Evolutionary conservation across 2,113 vertebrate species (phyloP).

Genomic region (Eidolon helvum): DNA sequence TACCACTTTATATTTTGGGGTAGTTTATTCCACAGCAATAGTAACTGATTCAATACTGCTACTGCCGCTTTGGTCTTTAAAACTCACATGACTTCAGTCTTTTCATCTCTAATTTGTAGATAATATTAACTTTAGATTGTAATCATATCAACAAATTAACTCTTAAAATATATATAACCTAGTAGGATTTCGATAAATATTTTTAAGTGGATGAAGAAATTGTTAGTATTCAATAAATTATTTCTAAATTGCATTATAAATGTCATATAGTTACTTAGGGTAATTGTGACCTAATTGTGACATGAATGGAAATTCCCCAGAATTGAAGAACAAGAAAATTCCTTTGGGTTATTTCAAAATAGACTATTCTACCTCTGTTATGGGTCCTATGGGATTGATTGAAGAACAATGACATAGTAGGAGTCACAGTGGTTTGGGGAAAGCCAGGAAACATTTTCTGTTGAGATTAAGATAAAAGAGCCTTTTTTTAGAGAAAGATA

Average conservation of each 20-base stretch:
- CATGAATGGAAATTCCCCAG: no score
- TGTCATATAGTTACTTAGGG: background rate
- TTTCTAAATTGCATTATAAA: background rate
- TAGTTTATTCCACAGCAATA: background rate
- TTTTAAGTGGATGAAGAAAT: background rate
- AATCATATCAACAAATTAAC: background rate
- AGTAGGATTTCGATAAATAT: background rate
- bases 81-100: background rate
- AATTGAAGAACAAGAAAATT: slow-evolving; percentile 27
- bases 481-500: slow-evolving; percentile 55
- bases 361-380: slow-evolving; percentile 51
- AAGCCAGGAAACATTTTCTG: slow-evolving; percentile 60
- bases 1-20: background rate
- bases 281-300: no score
- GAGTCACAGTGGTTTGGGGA: slow-evolving; percentile 17
- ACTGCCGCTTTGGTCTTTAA: background rate
- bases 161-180: background rate
- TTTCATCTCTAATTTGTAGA: background rate
- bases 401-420: slow-evolving; percentile 53
- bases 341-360: slow-evolving; percentile 40
- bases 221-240: background rate
- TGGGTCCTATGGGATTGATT: slow-evolving; percentile 35
- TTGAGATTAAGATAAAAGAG: slow-evolving; percentile 68
- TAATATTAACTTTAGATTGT: background rate
- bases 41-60: background rate